Evolutionary conservation across 2,888 invertebrate species (phyloP).

Genomic region (Zeuzera pyrina): DNA sequence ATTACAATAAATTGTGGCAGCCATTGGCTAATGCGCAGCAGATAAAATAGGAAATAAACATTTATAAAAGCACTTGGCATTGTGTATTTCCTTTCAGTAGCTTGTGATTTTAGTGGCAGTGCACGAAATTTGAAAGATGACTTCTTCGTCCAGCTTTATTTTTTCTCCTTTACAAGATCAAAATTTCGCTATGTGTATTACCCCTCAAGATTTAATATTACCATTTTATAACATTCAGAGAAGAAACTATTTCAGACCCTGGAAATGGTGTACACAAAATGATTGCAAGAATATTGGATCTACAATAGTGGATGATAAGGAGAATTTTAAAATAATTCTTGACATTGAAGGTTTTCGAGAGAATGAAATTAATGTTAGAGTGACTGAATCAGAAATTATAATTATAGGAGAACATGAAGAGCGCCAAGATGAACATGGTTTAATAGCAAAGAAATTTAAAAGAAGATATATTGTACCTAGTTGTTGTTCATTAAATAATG

Average conservation of each 20-base stretch:
- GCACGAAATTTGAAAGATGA: constrained; percentile 19
- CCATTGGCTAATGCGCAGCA: too few relatives aligned
- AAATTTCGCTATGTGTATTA: constrained; percentile 26
- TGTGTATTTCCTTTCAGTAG: constrained; percentile 19
- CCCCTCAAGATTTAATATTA: constrained; percentile 26
- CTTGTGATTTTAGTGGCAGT: constrained; percentile 4
- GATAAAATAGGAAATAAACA: constrained; percentile 19
- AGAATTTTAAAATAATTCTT: constrained; percentile 69
- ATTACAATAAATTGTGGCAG: too few relatives aligned
- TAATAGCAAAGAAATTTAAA: constrained; percentile 54
- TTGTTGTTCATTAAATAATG: constrained; percentile 26
- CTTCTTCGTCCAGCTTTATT: constrained; percentile 18
- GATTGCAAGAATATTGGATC: constrained; percentile 20
- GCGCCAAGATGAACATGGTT: constrained; percentile 56
- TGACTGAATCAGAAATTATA: constrained; percentile 72
- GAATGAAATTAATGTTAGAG: constrained; percentile 78
- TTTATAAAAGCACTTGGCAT: constrained; percentile 33
- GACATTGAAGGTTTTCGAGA: constrained; percentile 81
- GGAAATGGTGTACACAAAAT: constrained; percentile 25
- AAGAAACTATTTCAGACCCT: constrained; percentile 30
- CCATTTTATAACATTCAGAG: constrained; percentile 26
- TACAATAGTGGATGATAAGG: constrained; percentile 29
- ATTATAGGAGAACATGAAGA: constrained; percentile 73
- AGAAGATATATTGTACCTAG: constrained; percentile 55
- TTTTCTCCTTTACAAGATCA: constrained; percentile 24